A percentile compares a stretch with the other conserved stretches of the same genome.
These are phyloP conservation scores for Fregetta grallaria DNA, from an alignment of 2,113 vertebrate species.

Conservation along the genomic window DNA sequence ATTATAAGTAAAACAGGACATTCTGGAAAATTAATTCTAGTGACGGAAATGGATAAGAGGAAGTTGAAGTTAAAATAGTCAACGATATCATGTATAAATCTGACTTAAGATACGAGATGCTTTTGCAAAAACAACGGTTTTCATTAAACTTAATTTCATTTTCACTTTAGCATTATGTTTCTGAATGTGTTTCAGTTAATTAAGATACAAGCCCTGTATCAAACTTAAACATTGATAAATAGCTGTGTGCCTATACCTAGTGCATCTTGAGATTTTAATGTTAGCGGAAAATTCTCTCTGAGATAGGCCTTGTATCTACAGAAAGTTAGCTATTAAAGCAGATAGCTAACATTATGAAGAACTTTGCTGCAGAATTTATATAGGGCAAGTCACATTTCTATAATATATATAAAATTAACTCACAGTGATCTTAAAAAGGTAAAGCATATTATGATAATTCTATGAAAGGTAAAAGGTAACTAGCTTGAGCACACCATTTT, in stretches of 20 bases:
- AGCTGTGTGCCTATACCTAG: background rate
- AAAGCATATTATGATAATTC: background rate
- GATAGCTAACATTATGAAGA: background rate
- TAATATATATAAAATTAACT: background rate
- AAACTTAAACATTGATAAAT: background rate
- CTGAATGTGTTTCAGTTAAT: background rate
- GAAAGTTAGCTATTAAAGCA: background rate
- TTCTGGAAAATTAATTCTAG: background rate
- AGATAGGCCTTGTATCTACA: background rate
- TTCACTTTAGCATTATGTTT: background rate
- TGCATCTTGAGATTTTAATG: background rate
- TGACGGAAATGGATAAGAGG: background rate
- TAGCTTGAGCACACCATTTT: background rate
- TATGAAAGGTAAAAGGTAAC: background rate
- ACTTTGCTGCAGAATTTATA: background rate
- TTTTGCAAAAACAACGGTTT: background rate
- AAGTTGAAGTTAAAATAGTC: background rate
- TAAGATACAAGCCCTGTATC: background rate
- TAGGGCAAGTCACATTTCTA: background rate
- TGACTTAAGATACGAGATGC: background rate
- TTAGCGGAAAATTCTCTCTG: background rate
- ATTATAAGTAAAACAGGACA: background rate
- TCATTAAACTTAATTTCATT: background rate
- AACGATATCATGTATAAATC: accelerated
- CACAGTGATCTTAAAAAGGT: background rate